These are phyloP conservation scores for Ochropacha duplaris DNA, from an alignment of 2,888 invertebrate genomes.

Conservation along the genomic window DNA sequence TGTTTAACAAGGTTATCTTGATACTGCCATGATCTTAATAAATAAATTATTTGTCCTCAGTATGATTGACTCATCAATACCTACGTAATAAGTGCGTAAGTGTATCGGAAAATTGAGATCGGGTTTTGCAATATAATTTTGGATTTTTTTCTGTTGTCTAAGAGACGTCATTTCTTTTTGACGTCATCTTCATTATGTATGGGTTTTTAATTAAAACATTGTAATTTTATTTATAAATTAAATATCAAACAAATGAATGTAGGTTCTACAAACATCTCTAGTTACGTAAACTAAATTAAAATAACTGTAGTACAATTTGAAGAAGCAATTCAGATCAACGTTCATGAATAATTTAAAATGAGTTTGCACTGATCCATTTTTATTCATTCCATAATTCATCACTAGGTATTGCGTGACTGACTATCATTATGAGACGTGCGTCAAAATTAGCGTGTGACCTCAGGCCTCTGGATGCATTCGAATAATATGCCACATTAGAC, in stretches of 20 bases:
- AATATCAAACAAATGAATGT: no score
- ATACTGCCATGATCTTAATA: neutral
- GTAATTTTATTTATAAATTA: neutral
- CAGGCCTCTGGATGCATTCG: constrained; percentile 35
- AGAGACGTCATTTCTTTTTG: neutral
- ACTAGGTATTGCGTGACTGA: constrained; percentile 49
- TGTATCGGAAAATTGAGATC: neutral
- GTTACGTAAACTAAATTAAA: neutral
- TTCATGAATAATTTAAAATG: constrained; percentile 5
- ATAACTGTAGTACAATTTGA: neutral
- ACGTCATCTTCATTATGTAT: neutral
- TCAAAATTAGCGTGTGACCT: constrained; percentile 52
- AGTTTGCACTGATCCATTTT: constrained; percentile 24
- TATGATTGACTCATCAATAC: neutral
- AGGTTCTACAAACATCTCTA: no score
- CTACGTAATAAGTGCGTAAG: neutral
- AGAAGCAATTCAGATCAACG: neutral
- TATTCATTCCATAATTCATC: constrained; percentile 23
- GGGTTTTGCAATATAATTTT: neutral
- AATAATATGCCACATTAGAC: constrained; percentile 17
- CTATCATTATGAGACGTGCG: constrained; percentile 49
- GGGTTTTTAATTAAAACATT: neutral
- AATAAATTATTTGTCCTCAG: neutral
- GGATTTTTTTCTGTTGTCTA: neutral
- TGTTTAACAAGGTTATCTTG: neutral